These are phyloP conservation scores for Cheilosia soror DNA, from an alignment of 2,888 invertebrate species.

Conservation along the genomic window DNA sequence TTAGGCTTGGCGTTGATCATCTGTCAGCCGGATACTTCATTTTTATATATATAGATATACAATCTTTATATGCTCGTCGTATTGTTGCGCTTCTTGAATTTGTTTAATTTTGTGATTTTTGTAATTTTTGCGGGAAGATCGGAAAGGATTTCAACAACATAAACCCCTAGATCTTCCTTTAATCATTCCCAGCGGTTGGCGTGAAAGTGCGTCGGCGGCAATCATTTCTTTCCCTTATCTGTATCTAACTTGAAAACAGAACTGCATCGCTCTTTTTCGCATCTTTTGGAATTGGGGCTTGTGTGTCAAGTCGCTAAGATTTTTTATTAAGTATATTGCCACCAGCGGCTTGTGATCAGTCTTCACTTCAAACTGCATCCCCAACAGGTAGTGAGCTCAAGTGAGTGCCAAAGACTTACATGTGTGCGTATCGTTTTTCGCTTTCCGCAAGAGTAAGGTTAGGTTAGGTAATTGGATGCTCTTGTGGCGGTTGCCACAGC, in stretches of 20 bases:
- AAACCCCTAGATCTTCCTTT: constrained; percentile 25
- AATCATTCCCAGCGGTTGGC: constrained; percentile 19
- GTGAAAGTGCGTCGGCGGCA: constrained; percentile 28
- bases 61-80: constrained; percentile 16
- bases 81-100: constrained; percentile 18
- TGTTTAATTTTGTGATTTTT: constrained; percentile 12
- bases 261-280: constrained; percentile 29
- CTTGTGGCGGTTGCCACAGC: too few species aligned
- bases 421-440: too few species aligned
- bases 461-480: too few species aligned
- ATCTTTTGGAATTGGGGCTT: constrained; percentile 4
- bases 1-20: too few species aligned
- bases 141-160: constrained; percentile 26
- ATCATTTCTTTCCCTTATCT: constrained; percentile 29
- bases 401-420: constrained; percentile 36
- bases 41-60: constrained; percentile 18
- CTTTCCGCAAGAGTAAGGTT: too few species aligned
- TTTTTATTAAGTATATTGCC: constrained; percentile 18
- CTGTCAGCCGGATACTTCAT: too few species aligned
- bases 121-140: constrained; percentile 32
- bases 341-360: constrained; percentile 48
- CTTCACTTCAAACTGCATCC: constrained; percentile 79
- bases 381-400: constrained; percentile 79
- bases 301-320: constrained; percentile 19
- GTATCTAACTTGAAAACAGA: constrained; percentile 29